phyloP scores from a whole-genome alignment of 2,797 vertebrate genomes.

The Amblyopsis hoosieri region DNA sequence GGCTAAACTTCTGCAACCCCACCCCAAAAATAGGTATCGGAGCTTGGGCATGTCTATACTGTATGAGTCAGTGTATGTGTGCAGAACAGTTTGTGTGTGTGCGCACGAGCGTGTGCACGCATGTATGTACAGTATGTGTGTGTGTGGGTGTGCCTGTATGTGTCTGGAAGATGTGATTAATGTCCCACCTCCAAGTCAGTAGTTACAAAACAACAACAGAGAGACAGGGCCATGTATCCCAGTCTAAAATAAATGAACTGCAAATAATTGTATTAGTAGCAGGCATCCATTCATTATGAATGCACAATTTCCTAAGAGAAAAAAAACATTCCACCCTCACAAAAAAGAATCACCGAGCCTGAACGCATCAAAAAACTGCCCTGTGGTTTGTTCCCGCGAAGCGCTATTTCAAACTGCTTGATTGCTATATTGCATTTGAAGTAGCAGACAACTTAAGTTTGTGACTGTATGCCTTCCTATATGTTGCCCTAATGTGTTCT shows the following conservation, averaged over 20 bases:
- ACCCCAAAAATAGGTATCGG: slow-evolving; percentile 22
- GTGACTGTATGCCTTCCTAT: not conserved
- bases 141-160: slow-evolving; percentile 2
- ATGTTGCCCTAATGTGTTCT: no score
- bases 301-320: not conserved
- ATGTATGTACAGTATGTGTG: not conserved
- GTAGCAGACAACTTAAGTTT: not conserved
- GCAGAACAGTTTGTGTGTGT: not conserved
- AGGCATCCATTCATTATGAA: slow-evolving; percentile 27
- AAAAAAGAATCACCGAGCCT: not conserved
- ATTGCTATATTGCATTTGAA: not conserved
- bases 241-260: slow-evolving; percentile 23
- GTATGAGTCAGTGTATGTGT: slow-evolving; percentile 13
- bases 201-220: slow-evolving; percentile 39
- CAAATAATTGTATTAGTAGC: slow-evolving; percentile 22
- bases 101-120: not conserved
- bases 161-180: slow-evolving; percentile 23
- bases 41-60: slow-evolving; percentile 35
- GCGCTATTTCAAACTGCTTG: no score
- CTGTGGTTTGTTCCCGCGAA: no score
- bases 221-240: slow-evolving; percentile 28
- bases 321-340: not conserved
- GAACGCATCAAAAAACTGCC: no score
- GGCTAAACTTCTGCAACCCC: slow-evolving; percentile 31
- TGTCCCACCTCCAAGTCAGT: slow-evolving; percentile 32